Evolutionary conservation across 2,113 vertebrate genomes (phyloP).

Genomic region (Phylloscopus trochiloides): DNA sequence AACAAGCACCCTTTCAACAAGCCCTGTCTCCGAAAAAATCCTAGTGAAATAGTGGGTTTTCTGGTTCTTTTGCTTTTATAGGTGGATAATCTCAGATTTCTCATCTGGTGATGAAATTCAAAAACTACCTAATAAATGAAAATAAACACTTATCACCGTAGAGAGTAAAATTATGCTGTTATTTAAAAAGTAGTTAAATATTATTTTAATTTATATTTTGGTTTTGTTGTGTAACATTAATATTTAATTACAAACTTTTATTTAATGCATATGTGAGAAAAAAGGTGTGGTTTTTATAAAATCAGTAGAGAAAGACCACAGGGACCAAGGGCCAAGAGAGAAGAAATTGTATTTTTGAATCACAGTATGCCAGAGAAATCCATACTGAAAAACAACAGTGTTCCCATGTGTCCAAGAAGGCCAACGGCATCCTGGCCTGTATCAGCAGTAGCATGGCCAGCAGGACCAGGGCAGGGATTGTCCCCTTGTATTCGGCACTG

Average conservation of each 20-base stretch:
- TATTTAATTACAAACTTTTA: neutral
- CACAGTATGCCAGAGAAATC: neutral
- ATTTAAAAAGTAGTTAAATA: neutral
- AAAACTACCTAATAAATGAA: neutral
- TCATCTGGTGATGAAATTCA: neutral
- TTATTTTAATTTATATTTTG: too few relatives aligned
- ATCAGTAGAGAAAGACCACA: neutral
- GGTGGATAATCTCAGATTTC: neutral
- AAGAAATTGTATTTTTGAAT: neutral
- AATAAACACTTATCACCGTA: neutral
- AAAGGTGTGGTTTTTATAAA: neutral
- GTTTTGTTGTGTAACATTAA: neutral
- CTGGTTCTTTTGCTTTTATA: neutral
- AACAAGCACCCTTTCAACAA: rapidly evolving
- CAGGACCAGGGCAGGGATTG: neutral
- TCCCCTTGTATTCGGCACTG: rapidly evolving
- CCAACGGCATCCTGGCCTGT: neutral
- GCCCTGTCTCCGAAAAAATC: neutral
- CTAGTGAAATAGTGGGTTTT: neutral
- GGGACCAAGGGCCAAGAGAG: neutral
- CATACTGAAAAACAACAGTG: neutral
- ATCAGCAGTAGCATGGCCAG: neutral
- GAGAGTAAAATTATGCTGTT: neutral
- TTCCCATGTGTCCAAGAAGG: neutral
- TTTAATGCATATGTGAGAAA: rapidly evolving